These are phyloP conservation scores for Campylorhamphus procurvoides DNA, from an alignment of 2,113 vertebrate species.

Conservation along the genomic window DNA sequence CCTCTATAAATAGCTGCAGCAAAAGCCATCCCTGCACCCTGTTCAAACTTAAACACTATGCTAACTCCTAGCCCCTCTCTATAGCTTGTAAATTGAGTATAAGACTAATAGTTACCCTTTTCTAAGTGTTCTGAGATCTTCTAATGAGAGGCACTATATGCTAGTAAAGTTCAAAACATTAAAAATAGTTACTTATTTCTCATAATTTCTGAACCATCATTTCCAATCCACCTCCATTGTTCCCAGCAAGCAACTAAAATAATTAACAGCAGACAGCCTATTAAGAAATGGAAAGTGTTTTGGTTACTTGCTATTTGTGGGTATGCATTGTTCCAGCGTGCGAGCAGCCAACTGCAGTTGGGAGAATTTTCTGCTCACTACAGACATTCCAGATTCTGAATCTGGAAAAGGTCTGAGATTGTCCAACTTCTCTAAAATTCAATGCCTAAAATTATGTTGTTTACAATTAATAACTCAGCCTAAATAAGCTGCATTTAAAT, in stretches of 20 bases:
- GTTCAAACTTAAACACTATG: background rate
- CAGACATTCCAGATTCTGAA: background rate
- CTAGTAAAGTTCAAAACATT: background rate
- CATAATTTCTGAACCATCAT: background rate
- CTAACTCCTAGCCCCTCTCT: background rate
- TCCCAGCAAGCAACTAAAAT: constrained; percentile 53
- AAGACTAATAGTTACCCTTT: background rate
- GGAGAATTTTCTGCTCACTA: background rate
- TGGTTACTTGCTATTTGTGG: constrained; percentile 43
- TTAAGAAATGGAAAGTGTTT: constrained; percentile 65
- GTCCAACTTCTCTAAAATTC: background rate
- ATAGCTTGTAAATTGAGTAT: background rate
- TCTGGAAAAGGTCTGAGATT: background rate
- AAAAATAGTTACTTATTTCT: constrained; percentile 21
- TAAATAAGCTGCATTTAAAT: background rate
- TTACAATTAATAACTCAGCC: background rate
- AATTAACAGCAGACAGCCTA: constrained; percentile 56
- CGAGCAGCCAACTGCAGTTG: background rate
- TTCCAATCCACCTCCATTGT: constrained; percentile 42
- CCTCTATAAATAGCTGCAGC: constrained; percentile 52
- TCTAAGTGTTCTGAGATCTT: background rate
- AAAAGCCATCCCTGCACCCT: constrained; percentile 15
- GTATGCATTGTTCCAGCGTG: background rate
- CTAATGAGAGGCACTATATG: background rate
- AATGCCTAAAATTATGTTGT: background rate